Evolutionary conservation across 2,888 invertebrate genomes (phyloP).

Genomic region (Plemyria rubiginata): DNA sequence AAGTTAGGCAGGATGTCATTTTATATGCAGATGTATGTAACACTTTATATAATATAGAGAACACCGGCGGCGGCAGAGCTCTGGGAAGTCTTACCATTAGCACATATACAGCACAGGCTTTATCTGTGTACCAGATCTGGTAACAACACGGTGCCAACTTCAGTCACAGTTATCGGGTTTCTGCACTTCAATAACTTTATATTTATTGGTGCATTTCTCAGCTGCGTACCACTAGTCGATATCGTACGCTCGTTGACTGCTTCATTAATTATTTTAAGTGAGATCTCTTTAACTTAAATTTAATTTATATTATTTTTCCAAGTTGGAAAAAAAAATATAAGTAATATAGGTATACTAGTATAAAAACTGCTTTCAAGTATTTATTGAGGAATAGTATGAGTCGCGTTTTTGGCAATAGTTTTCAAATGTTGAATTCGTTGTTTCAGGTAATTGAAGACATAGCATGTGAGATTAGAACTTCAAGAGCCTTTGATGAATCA

Average conservation of each 20-base stretch:
- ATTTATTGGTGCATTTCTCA: slow-evolving; percentile 35
- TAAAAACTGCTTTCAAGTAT: slow-evolving; percentile 5
- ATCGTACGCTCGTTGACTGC: slow-evolving; percentile 19
- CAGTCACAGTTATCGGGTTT: slow-evolving; percentile 22
- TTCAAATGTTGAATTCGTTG: slow-evolving; percentile 14
- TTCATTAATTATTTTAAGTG: no score
- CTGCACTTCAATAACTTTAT: slow-evolving; percentile 31
- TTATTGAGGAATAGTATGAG: not conserved
- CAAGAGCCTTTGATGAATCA: not conserved
- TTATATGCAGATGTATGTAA: no score
- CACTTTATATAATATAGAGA: no score
- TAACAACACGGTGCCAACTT: slow-evolving; percentile 4
- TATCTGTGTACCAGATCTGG: not conserved
- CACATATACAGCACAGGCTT: not conserved
- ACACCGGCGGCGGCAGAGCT: no score
- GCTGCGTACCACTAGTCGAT: slow-evolving; percentile 19
- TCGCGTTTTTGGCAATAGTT: slow-evolving; percentile 4
- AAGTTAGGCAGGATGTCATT: no score
- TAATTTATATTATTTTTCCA: no score
- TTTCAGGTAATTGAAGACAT: slow-evolving; percentile 30
- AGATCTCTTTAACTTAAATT: no score
- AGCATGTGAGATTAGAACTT: not conserved
- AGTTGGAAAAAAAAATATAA: no score
- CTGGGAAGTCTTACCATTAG: not conserved
- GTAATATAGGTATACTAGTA: no score